Percentiles rank a stretch among this genome's conserved stretches.
These are phyloP conservation scores for Leucoptera coffeella DNA, from an alignment of 2,888 invertebrate genomes.

Conservation along the genomic window DNA sequence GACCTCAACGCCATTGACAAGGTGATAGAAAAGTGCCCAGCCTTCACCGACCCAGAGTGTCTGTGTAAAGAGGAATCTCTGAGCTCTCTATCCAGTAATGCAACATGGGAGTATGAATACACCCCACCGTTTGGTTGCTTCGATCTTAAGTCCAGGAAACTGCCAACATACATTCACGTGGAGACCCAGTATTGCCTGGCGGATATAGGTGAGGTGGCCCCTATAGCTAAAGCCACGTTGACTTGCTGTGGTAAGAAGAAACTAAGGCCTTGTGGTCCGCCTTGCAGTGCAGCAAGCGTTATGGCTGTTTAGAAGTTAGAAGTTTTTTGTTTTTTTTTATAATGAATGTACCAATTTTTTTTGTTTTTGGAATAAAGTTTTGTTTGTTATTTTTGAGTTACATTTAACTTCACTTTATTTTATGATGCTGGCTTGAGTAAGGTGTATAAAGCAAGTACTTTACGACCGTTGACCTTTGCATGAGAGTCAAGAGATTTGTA, in stretches of 20 bases:
- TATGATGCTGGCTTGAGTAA: background rate
- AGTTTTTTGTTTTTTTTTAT: background rate
- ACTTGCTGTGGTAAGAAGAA: background rate
- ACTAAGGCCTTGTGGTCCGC: background rate
- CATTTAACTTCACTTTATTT: background rate
- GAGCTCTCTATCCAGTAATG: slow-evolving; percentile 48
- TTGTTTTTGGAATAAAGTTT: too few relatives aligned
- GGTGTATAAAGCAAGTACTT: too few relatives aligned
- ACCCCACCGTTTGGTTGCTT: slow-evolving; percentile 66
- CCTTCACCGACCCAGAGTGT: slow-evolving; percentile 37
- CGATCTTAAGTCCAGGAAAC: slow-evolving; percentile 47
- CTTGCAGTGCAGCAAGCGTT: too few relatives aligned
- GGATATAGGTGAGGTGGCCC: slow-evolving; percentile 52
- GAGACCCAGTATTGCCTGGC: slow-evolving; percentile 57
- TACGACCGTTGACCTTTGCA: too few relatives aligned
- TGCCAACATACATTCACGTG: slow-evolving; percentile 42
- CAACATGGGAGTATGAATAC: slow-evolving; percentile 65
- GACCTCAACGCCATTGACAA: slow-evolving; percentile 35
- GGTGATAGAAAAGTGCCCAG: slow-evolving; percentile 36
- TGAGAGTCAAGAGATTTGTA: too few relatives aligned
- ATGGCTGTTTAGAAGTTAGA: too few relatives aligned
- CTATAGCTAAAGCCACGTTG: too few relatives aligned
- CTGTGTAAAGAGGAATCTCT: slow-evolving; percentile 30
- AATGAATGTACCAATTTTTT: background rate
- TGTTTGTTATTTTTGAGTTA: background rate